A percentile compares a stretch with the other conserved stretches of the same genome.
These are phyloP conservation scores for Desoria tigrina DNA, from an alignment of 2,888 invertebrate species.

Conservation along the genomic window DNA sequence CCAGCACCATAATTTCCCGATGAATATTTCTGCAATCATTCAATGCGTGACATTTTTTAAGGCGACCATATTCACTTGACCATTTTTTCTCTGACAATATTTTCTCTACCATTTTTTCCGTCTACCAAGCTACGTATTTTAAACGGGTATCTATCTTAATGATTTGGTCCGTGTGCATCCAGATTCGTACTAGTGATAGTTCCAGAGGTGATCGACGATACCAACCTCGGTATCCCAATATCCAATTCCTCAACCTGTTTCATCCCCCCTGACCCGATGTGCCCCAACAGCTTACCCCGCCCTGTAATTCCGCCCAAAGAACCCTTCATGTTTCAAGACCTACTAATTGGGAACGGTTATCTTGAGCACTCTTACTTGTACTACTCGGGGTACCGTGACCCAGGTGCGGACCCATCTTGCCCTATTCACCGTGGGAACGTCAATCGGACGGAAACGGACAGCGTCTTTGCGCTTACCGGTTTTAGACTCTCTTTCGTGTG, in stretches of 20 bases:
- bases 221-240: neutral
- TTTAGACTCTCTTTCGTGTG: constrained; percentile 27
- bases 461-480: neutral
- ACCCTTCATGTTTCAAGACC: neutral
- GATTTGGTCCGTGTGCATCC: neutral
- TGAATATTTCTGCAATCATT: no score
- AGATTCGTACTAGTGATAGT: neutral
- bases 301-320: neutral
- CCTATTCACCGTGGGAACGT: neutral
- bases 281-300: neutral
- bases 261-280: neutral
- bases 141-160: no score
- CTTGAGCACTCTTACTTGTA: constrained; percentile 5
- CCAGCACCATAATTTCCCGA: no score
- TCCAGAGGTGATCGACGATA: neutral
- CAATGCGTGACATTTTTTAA: no score
- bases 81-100: no score
- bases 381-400: constrained; percentile 10
- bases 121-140: no score
- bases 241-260: no score
- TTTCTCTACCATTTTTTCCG: no score
- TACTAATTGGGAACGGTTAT: neutral
- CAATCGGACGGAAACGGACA: neutral
- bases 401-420: neutral
- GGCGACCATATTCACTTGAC: no score